Evolutionary conservation across 30 jellyfish, hydroid and myxozoan species (phyloP).

Genomic region (Hydra vulgaris): DNA sequence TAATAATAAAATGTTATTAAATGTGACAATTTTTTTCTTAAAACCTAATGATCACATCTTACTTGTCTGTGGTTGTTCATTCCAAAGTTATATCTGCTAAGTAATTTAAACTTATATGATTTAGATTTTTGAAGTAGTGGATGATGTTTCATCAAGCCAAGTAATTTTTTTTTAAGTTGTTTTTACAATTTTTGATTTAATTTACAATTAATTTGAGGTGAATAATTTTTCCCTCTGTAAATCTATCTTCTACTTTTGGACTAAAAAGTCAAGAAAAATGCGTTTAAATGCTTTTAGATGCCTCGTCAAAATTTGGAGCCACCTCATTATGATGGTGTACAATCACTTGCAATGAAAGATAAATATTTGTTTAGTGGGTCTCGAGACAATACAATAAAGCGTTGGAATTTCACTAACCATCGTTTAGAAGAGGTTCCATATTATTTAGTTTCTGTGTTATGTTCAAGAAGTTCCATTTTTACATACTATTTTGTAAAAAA

Average conservation of each 20-base stretch:
- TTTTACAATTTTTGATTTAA: constrained; percentile 1
- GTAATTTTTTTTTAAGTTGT: constrained; percentile 5
- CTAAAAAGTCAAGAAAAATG: no score
- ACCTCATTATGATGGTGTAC: constrained; percentile 91
- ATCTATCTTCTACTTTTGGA: no score
- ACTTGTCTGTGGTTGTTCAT: no score
- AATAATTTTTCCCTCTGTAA: no score
- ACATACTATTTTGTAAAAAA: no score
- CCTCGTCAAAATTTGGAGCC: constrained; percentile 92
- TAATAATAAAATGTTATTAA: no score
- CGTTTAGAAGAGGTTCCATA: constrained; percentile 47
- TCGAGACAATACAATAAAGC: constrained; percentile 76
- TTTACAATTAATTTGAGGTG: no score
- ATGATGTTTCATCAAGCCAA: constrained; percentile 70
- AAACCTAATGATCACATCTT: no score
- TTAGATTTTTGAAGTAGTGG: constrained; percentile 79
- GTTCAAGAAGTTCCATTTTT: no score
- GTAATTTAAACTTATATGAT: no score
- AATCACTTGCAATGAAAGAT: constrained; percentile 65
- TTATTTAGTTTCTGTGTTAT: neutral
- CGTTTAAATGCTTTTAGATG: constrained; percentile 32
- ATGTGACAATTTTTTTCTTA: no score
- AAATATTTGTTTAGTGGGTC: constrained; percentile 71
- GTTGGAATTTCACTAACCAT: constrained; percentile 63
- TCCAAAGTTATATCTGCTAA: no score